Conservation (phyloP, 2,113 vertebrate genomes). For the Phocoena sinus region DNA sequence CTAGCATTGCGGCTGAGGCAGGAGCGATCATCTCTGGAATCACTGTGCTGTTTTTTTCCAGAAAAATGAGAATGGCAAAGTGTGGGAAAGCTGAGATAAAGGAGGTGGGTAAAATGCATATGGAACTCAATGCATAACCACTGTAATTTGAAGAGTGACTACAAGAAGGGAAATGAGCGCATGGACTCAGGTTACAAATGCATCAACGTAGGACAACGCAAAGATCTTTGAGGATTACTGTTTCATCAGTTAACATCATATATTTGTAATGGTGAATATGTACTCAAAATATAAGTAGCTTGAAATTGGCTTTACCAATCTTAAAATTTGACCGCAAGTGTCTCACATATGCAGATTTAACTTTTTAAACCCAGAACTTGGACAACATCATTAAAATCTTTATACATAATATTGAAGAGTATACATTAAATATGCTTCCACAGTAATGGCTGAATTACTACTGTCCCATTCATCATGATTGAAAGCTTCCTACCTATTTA, state of each 20-base stretch:
- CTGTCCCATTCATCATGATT: not conserved
- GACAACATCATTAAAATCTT: not conserved
- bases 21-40: slow-evolving; percentile 85
- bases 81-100: slow-evolving; percentile 88
- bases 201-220: not conserved
- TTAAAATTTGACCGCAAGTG: not conserved
- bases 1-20: slow-evolving; percentile 86
- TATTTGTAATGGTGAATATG: not conserved
- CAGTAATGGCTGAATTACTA: not conserved
- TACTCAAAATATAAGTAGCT: slow-evolving; percentile 20
- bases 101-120: slow-evolving; percentile 87
- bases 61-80: slow-evolving; percentile 77
- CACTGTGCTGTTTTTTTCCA: slow-evolving; percentile 84
- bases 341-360: not conserved
- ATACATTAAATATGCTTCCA: not conserved
- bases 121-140: slow-evolving; percentile 69
- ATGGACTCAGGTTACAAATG: not conserved
- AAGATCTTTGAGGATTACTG: not conserved
- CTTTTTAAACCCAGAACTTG: not conserved
- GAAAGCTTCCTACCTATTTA: slow-evolving; percentile 26
- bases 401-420: not conserved
- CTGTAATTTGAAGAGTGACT: slow-evolving; percentile 23
- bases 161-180: not conserved
- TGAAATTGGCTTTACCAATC: not conserved
- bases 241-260: not conserved